Conservation (phyloP, 2,797 vertebrate species). For the Distichodus sexfasciatus region DNA sequence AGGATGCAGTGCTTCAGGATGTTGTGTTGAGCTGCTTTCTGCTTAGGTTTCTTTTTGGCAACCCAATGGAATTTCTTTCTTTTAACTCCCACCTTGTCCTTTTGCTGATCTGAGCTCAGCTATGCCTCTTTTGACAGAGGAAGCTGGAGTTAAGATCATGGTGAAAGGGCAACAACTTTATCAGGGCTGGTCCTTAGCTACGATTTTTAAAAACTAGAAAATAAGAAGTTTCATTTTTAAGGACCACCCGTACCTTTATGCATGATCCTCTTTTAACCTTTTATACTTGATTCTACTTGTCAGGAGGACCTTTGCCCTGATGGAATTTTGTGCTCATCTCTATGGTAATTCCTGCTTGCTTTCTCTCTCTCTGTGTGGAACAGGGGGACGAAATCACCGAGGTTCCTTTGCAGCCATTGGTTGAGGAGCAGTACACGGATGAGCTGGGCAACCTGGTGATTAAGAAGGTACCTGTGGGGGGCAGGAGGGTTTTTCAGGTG, state of each 20-base stretch:
- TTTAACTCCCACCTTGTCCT: conserved; percentile 31
- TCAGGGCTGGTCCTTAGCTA: too few species aligned
- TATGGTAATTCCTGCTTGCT: too few species aligned
- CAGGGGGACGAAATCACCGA: conserved; percentile 86
- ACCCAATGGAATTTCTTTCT: too few species aligned
- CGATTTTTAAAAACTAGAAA: too few species aligned
- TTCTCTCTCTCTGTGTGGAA: conserved; percentile 28
- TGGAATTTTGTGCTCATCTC: neutral
- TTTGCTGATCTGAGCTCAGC: conserved; percentile 1
- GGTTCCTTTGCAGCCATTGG: conserved; percentile 80
- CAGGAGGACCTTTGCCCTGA: too few species aligned
- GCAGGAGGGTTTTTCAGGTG: too few species aligned
- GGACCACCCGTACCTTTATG: too few species aligned
- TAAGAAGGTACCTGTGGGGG: conserved; percentile 78
- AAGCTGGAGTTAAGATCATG: neutral
- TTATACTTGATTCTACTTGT: too few species aligned
- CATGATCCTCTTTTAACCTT: conserved; percentile 22
- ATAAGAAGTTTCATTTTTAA: too few species aligned
- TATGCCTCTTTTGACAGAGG: neutral
- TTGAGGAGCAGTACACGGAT: conserved; percentile 85
- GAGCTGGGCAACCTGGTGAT: conserved; percentile 84
- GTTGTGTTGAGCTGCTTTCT: neutral
- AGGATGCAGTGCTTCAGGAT: neutral
- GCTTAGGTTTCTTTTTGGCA: neutral
- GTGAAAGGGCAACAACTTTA: too few species aligned